phyloP scores from a whole-genome alignment of 2,113 vertebrate species.

The Dicerorhinus sumatrensis region DNA sequence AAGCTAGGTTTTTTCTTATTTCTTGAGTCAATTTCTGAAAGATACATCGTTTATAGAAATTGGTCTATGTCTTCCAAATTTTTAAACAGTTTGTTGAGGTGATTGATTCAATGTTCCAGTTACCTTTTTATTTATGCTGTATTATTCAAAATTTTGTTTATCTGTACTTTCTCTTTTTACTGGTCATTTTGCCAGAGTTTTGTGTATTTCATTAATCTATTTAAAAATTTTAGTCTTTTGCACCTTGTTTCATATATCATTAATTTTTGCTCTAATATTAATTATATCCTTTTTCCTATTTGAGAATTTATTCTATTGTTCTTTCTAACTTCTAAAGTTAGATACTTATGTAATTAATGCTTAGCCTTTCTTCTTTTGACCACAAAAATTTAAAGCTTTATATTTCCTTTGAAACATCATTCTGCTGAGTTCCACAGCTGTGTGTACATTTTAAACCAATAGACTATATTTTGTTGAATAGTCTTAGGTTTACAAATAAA shows the following conservation, averaged over 20 bases:
- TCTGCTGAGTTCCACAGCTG: background rate
- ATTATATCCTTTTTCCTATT: background rate
- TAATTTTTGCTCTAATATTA: background rate
- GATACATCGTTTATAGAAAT: background rate
- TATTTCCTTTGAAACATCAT: background rate
- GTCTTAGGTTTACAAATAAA: background rate
- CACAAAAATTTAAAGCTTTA: background rate
- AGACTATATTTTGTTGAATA: background rate
- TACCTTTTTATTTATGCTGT: background rate
- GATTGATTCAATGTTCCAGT: background rate
- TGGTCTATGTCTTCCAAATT: background rate
- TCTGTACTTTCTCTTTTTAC: background rate
- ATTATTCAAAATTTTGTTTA: background rate
- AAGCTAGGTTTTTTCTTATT: background rate
- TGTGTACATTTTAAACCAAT: background rate
- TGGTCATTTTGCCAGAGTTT: background rate
- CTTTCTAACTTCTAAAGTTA: background rate
- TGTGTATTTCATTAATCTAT: background rate
- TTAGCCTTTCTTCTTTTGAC: background rate
- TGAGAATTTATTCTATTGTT: background rate
- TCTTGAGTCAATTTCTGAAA: background rate
- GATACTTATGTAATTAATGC: background rate
- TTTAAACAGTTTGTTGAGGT: background rate
- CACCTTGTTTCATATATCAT: background rate
- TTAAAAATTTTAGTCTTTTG: background rate